Evolutionary conservation across 2,888 invertebrate species (phyloP), one percentile per base, ranked within the genome.

Genomic region (Anoncus sp.): DNA sequence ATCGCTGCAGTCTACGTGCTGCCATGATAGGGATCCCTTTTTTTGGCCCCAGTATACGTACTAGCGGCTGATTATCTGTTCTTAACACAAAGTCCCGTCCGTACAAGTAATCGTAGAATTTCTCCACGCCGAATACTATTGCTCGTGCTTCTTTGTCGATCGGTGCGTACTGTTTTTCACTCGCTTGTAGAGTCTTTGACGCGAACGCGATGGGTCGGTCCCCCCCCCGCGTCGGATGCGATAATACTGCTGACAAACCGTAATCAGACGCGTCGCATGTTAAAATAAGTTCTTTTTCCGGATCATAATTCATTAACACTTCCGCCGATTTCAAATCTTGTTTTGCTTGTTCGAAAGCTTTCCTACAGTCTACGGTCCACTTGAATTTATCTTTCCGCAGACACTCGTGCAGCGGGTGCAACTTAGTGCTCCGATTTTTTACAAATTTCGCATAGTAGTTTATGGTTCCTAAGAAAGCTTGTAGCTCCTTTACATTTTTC

Each of bases 251-350:
- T 2, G 87, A 89, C 12, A 89, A 51, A 1, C 87, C 88, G 51
- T 85, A 80, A 12, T 85, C 84, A 12, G 86, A 88, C 0, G 91
- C 90, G 82, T 92, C 91, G 31, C 88, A 72, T 0, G 78, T 22
- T 22, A 83, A 35, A 5, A 79, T 40, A 60, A 82, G 3, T 22
- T 57, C 43, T 16, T 62, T 27, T 59, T 3, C 16, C 57, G 62
- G 31, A 27, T 78, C 47, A 35, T 73, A 79, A 40, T 75, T 59
- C 6, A 45, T 38, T 16, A 60, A 4, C 1, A 60, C 27, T 9
- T 24, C 20, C 1, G 47, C 18, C 9, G 47, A 47, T 47, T 47
- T 47, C 9, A 47, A 18, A 3, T 47, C 20, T 47, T 16, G 7
- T 60, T 60, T 45, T n/a, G 43, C 43, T 45, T 22, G 16, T 16